These are phyloP conservation scores for Acleris sparsana DNA, from an alignment of 2,888 invertebrate species.

Conservation along the genomic window DNA sequence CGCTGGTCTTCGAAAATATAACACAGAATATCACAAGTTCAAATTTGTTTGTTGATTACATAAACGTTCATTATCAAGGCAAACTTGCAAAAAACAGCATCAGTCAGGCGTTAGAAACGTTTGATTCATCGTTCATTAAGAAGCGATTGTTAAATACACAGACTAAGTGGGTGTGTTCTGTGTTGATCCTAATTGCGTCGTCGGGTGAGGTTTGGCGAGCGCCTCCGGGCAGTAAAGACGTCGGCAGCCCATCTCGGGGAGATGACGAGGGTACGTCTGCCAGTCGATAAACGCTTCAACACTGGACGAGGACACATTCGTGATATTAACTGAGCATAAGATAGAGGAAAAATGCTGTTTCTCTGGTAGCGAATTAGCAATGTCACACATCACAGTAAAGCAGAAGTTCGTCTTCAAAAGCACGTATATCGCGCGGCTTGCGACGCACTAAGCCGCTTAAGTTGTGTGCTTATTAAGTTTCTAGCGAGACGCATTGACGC, in stretches of 20 bases:
- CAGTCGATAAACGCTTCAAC: constrained; percentile 50
- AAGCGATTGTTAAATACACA: constrained; percentile 24
- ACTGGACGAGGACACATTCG: constrained; percentile 42
- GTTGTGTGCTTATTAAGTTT: too few relatives aligned
- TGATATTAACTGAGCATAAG: too few relatives aligned
- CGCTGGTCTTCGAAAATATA: too few relatives aligned
- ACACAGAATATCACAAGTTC: too few relatives aligned
- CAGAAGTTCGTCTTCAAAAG: too few relatives aligned
- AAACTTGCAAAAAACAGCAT: constrained; percentile 16
- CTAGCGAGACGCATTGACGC: too few relatives aligned
- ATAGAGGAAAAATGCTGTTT: too few relatives aligned
- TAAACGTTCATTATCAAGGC: not conserved
- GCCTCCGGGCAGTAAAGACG: constrained; percentile 65
- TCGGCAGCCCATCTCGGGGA: constrained; percentile 51
- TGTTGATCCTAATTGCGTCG: constrained; percentile 30
- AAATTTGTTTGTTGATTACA: too few relatives aligned
- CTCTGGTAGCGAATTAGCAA: too few relatives aligned
- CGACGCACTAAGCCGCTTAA: too few relatives aligned
- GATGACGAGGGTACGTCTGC: constrained; percentile 56
- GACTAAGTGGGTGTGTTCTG: constrained; percentile 34
- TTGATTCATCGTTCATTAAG: constrained; percentile 28
- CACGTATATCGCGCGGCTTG: too few relatives aligned
- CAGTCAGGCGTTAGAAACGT: constrained; percentile 4
- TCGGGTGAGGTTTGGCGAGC: constrained; percentile 36
- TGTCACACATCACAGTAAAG: too few relatives aligned